phyloP scores from a whole-genome alignment of 2,888 invertebrate genomes.

The Chironomus tentans region DNA sequence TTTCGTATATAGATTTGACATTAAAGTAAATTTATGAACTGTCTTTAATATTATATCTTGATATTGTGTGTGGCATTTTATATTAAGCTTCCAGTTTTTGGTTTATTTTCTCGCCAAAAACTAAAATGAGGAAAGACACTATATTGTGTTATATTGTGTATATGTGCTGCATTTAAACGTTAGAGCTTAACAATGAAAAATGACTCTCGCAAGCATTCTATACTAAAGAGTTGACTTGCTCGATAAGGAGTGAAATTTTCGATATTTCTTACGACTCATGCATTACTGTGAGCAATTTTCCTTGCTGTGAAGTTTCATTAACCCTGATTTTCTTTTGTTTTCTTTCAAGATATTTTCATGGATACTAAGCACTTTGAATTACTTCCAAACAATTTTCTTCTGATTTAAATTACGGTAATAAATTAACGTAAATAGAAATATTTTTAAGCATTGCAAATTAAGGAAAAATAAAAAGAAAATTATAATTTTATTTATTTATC shows the following conservation, averaged over 20 bases:
- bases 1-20: not conserved
- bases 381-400: no score
- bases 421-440: no score
- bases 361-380: no score
- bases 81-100: not conserved
- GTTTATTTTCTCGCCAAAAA: not conserved
- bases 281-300: no score
- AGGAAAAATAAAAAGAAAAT: no score
- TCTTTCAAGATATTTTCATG: no score
- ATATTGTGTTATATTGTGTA: not conserved
- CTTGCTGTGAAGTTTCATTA: no score
- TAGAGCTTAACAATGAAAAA: conserved; percentile 20
- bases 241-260: not conserved
- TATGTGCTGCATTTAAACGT: not conserved
- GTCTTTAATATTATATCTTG: not conserved
- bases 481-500: no score
- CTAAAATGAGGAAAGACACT: not conserved
- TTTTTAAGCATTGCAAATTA: no score
- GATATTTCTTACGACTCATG: not conserved
- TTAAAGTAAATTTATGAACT: not conserved
- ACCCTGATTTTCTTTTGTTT: no score
- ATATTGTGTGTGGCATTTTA: not conserved
- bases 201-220: conserved; percentile 4
- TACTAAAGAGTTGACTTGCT: not conserved
- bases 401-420: no score